Evolutionary conservation across 2,113 vertebrate genomes (phyloP).

Genomic region (Willisornis vidua): DNA sequence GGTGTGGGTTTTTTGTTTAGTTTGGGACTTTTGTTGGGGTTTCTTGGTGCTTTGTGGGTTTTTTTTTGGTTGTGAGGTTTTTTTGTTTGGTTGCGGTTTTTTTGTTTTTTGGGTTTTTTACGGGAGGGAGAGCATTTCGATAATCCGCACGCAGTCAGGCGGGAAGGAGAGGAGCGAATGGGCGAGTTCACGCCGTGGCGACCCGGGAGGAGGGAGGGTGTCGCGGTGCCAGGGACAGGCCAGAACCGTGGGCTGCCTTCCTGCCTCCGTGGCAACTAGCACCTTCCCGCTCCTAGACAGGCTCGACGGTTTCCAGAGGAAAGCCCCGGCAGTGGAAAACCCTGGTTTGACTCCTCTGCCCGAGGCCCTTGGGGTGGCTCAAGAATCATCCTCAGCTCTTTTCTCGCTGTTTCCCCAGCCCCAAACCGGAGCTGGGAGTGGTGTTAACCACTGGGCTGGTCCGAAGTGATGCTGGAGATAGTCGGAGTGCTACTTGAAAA

Average conservation of each 20-base stretch:
- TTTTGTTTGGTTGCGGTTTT: neutral
- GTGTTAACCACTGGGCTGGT: neutral
- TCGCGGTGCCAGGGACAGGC: neutral
- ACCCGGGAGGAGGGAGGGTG: rapidly evolving
- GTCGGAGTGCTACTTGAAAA: neutral
- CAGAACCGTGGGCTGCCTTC: neutral
- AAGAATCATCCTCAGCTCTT: neutral
- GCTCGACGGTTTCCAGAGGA: neutral
- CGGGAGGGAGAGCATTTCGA: neutral
- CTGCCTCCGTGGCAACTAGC: no score
- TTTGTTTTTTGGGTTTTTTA: neutral
- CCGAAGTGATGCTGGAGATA: neutral
- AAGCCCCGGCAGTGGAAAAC: neutral
- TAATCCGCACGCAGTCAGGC: neutral
- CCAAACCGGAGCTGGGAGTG: neutral
- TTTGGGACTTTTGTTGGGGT: neutral
- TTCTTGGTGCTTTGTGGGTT: neutral
- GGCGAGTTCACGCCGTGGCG: neutral
- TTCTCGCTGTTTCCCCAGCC: neutral
- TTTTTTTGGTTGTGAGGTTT: no score
- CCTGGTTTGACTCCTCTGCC: neutral
- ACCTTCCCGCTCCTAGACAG: neutral
- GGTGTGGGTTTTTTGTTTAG: neutral
- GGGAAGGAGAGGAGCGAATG: neutral
- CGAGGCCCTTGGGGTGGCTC: no score